phyloP scores from a whole-genome alignment of 2,888 invertebrate genomes.

The Microctonus brassicae region DNA sequence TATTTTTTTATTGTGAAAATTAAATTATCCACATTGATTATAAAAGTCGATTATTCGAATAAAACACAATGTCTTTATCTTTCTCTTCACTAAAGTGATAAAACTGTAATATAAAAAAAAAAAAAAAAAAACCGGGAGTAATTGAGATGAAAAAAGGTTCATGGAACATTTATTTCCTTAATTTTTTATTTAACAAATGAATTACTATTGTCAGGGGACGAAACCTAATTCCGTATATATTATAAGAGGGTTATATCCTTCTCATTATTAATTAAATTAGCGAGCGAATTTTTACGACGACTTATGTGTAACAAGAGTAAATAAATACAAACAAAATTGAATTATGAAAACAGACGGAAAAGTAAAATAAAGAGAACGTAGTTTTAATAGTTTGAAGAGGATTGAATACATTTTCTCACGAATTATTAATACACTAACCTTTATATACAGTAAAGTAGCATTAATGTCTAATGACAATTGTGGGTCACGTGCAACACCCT shows the following conservation, averaged over 20 bases:
- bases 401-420: neutral
- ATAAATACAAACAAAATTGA: neutral
- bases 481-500: neutral
- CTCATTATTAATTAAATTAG: constrained; percentile 3
- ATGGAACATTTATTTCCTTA: neutral
- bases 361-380: neutral
- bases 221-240: neutral
- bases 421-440: neutral
- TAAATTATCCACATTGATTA: too few relatives aligned
- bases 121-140: neutral
- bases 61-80: too few relatives aligned
- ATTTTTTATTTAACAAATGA: neutral
- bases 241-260: neutral
- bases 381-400: neutral
- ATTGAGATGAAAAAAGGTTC: neutral
- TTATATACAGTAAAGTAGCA: neutral
- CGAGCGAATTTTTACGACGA: neutral
- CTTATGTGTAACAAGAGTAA: neutral
- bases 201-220: neutral
- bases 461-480: neutral
- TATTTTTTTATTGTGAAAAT: too few relatives aligned
- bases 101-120: neutral
- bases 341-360: neutral
- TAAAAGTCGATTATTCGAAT: neutral
- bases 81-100: neutral